Conservation (phyloP, 2,113 vertebrate genomes). For the Phyllostomus discolor region DNA sequence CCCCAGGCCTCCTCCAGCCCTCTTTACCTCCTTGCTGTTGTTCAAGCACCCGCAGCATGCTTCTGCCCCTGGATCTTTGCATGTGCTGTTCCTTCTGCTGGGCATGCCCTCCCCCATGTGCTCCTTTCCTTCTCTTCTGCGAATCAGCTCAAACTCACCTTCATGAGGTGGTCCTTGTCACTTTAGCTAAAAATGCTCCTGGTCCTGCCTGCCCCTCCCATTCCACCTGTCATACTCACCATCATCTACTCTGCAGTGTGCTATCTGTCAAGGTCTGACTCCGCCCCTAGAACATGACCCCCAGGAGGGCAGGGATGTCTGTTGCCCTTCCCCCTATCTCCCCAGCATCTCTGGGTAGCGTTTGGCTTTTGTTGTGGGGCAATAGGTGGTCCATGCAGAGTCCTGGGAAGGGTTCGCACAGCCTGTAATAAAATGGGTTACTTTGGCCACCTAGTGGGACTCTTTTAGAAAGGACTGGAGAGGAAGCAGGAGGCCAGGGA, state of each 20-base stretch:
- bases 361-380: slow-evolving; percentile 62
- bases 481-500: not conserved
- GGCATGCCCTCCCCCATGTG: too few relatives aligned
- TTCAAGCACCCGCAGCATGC: not conserved
- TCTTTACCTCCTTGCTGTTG: not conserved
- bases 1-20: rapidly evolving
- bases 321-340: slow-evolving; percentile 56
- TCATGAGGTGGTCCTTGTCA: not conserved
- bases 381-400: slow-evolving; percentile 80
- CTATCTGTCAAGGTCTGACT: slow-evolving; percentile 86
- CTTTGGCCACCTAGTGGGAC: not conserved
- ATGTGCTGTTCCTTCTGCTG: not conserved
- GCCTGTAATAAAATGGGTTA: not conserved
- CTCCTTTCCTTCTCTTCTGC: not conserved
- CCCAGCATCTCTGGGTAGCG: slow-evolving; percentile 75
- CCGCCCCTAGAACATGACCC: slow-evolving; percentile 85
- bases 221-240: slow-evolving; percentile 85
- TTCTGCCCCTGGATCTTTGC: not conserved
- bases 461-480: not conserved
- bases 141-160: not conserved
- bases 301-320: slow-evolving; percentile 79
- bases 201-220: not conserved
- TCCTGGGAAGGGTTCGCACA: slow-evolving; percentile 83
- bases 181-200: not conserved
- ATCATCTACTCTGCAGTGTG: slow-evolving; percentile 83